Percentiles rank a stretch among this genome's conserved stretches.
Evolutionary conservation across 2,113 vertebrate species (phyloP).

Genomic region (Urocynchramus pylzowi): DNA sequence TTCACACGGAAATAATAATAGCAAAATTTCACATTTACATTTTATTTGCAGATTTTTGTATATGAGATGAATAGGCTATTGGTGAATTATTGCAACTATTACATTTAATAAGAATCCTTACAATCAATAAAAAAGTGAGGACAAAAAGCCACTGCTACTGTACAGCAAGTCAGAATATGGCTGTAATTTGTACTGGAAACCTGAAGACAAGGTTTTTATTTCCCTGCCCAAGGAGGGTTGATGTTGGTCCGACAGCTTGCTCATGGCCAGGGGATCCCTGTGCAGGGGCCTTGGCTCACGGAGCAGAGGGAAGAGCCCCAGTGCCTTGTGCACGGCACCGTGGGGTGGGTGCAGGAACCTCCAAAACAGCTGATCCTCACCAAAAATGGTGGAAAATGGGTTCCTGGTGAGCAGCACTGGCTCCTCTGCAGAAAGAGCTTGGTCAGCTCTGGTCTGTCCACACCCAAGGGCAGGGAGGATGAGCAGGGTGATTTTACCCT

Average conservation of each 20-base stretch:
- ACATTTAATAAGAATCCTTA: neutral
- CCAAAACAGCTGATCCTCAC: rapidly evolving
- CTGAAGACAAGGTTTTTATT: neutral
- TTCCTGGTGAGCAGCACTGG: neutral
- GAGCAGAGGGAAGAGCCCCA: neutral
- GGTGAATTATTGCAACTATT: neutral
- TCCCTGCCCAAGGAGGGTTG: neutral
- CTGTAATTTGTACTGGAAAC: neutral
- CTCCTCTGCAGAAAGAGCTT: neutral
- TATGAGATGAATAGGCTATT: neutral
- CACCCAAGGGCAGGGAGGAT: neutral
- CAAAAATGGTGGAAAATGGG: rapidly evolving
- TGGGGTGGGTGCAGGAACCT: neutral
- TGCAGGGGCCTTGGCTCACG: neutral
- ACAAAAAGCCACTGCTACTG: neutral
- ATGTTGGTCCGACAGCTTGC: neutral
- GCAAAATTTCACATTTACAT: neutral
- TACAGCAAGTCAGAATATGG: neutral
- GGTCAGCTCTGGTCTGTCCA: neutral
- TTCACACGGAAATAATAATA: neutral
- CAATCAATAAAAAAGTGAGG: neutral
- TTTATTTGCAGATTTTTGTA: neutral
- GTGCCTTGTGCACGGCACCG: rapidly evolving
- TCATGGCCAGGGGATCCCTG: rapidly evolving
- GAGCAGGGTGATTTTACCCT: neutral